These are phyloP conservation scores for Gasterosteus aculeatus DNA, from an alignment of 2,113 vertebrate genomes.

Conservation along the genomic window DNA sequence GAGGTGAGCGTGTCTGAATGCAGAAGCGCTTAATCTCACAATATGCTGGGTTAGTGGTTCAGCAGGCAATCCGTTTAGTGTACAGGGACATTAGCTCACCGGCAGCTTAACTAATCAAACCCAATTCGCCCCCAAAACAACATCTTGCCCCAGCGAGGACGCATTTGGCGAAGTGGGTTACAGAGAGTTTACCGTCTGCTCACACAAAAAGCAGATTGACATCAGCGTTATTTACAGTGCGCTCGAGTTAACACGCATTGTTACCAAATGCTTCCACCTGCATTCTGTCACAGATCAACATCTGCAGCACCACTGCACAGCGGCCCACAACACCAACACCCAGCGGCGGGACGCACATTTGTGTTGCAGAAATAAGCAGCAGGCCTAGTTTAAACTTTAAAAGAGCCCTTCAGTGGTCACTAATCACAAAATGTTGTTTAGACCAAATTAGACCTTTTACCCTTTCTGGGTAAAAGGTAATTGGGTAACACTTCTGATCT, in stretches of 20 bases:
- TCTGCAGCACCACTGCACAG: background rate
- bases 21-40: slow-evolving; percentile 60
- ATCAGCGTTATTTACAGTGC: background rate
- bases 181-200: slow-evolving; percentile 33
- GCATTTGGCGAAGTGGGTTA: slow-evolving; percentile 56
- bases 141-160: slow-evolving; percentile 20
- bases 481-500: background rate
- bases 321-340: background rate
- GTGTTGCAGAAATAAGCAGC: background rate
- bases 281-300: slow-evolving; percentile 4
- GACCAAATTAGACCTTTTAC: background rate
- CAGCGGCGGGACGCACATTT: background rate
- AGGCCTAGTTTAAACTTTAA: background rate
- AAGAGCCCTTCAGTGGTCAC: background rate
- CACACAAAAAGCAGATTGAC: slow-evolving; percentile 3
- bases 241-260: background rate
- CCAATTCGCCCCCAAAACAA: slow-evolving; percentile 34
- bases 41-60: slow-evolving; percentile 68
- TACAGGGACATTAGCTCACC: slow-evolving; percentile 33
- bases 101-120: slow-evolving; percentile 45
- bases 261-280: background rate
- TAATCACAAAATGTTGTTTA: background rate
- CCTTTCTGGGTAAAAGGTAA: background rate
- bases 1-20: slow-evolving; percentile 59
- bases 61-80: slow-evolving; percentile 53